These are phyloP conservation scores for Drosophila ambigua DNA, from an alignment of 1,140 invertebrate species.

Conservation along the genomic window DNA sequence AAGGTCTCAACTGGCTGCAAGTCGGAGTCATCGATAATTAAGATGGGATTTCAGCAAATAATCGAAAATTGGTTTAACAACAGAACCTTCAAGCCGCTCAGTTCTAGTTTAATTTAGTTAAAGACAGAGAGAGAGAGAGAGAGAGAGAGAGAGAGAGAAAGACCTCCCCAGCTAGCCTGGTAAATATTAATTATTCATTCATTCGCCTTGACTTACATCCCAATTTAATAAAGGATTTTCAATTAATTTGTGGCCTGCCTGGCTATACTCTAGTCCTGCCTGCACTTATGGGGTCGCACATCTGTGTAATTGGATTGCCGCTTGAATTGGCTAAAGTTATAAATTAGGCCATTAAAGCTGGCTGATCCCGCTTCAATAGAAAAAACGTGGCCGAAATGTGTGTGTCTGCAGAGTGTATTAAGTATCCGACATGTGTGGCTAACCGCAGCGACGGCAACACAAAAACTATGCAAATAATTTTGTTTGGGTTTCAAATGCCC, in stretches of 20 bases:
- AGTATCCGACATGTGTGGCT: slow-evolving; percentile 54
- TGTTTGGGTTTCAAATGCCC: slow-evolving; percentile 12
- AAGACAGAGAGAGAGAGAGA: no score
- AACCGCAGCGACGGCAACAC: slow-evolving; percentile 21
- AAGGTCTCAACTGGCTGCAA: no score
- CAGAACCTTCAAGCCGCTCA: no score
- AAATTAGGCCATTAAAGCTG: slow-evolving; percentile 51
- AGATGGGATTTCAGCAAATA: no score
- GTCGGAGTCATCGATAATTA: no score
- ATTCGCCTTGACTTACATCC: no score
- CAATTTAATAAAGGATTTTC: slow-evolving; percentile 52
- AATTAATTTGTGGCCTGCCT: slow-evolving; percentile 29
- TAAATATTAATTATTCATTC: no score
- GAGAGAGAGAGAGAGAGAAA: no score
- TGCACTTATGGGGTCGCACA: slow-evolving; percentile 8
- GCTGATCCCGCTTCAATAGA: slow-evolving; percentile 7
- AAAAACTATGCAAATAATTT: slow-evolving; percentile 45
- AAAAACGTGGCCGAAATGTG: slow-evolving; percentile 36
- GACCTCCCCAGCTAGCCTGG: no score
- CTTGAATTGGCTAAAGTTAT: slow-evolving; percentile 49
- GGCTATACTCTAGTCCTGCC: background rate
- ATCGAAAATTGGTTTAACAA: no score
- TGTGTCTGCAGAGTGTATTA: slow-evolving; percentile 26
- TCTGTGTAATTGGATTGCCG: slow-evolving; percentile 52
- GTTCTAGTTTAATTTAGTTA: no score